Evolutionary conservation across 2,888 invertebrate genomes (phyloP).

Genomic region (Stenodema calcarata): DNA sequence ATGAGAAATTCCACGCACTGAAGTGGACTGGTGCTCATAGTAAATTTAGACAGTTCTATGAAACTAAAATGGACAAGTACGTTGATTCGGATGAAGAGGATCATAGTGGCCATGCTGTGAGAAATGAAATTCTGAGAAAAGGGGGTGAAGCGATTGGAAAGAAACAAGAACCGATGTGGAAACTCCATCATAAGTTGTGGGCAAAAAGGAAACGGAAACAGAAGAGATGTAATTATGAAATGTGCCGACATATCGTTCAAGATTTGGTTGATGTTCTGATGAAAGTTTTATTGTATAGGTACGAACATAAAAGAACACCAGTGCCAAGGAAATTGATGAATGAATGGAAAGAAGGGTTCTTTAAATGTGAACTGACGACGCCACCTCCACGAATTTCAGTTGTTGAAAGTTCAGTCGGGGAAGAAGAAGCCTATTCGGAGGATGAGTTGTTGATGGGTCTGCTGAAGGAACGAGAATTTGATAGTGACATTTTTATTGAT

Average conservation of each 20-base stretch:
- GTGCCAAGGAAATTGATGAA: conserved; percentile 36
- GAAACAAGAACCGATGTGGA: conserved; percentile 9
- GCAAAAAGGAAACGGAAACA: background rate
- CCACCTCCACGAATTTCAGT: background rate
- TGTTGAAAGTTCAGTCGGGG: conserved; percentile 10
- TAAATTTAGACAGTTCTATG: conserved; percentile 7
- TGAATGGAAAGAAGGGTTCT: conserved; percentile 41
- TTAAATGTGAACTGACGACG: background rate
- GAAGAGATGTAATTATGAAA: background rate
- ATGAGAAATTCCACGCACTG: conserved; percentile 12
- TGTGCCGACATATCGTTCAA: conserved; percentile 33
- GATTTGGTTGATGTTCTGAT: conserved; percentile 35
- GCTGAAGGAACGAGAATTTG: background rate
- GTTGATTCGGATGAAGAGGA: conserved; percentile 36
- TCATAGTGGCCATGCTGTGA: background rate
- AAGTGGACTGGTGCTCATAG: conserved; percentile 24
- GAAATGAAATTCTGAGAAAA: conserved; percentile 17
- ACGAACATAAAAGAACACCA: conserved; percentile 5
- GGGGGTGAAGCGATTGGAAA: conserved; percentile 20
- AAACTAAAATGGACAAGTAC: conserved; percentile 4
- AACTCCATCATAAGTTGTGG: conserved; percentile 22
- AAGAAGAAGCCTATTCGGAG: conserved; percentile 14
- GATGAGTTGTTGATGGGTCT: background rate
- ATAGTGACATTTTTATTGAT: conserved; percentile 27
- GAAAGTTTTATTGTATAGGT: conserved; percentile 2